phyloP scores from a whole-genome alignment of 2,888 invertebrate genomes.

The Sarcophaga subvicina region DNA sequence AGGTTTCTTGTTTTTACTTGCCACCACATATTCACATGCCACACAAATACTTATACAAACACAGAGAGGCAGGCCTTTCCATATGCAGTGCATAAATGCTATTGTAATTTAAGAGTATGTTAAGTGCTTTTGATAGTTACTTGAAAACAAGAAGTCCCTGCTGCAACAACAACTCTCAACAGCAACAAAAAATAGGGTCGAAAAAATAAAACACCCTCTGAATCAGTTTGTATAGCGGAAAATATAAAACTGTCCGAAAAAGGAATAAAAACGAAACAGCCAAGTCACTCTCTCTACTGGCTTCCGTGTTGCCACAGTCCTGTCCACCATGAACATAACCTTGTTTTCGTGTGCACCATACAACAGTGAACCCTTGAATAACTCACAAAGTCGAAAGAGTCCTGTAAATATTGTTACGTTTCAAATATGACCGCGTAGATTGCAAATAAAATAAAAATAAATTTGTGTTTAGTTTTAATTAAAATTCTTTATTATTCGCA shows the following conservation, averaged over 20 bases:
- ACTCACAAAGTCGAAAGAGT: too few relatives aligned
- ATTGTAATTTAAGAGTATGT: conserved; percentile 66
- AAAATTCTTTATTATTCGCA: too few relatives aligned
- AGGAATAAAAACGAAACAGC: conserved; percentile 47
- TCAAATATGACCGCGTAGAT: too few relatives aligned
- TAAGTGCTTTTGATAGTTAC: conserved; percentile 69
- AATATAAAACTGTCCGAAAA: conserved; percentile 1
- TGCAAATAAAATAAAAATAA: too few relatives aligned
- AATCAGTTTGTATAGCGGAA: too few relatives aligned
- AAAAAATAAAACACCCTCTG: too few relatives aligned
- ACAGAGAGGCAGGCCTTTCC: neutral
- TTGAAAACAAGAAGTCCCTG: conserved; percentile 51
- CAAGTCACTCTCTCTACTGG: conserved; percentile 62
- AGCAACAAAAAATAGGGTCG: too few relatives aligned
- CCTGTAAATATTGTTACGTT: too few relatives aligned
- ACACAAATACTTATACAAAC: conserved; percentile 11
- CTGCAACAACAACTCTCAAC: neutral
- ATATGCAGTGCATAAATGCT: conserved; percentile 60
- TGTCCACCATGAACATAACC: conserved; percentile 64
- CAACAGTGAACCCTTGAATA: too few relatives aligned
- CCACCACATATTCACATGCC: conserved; percentile 32
- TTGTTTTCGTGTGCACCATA: neutral
- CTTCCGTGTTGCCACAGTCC: conserved; percentile 61
- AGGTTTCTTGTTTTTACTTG: conserved; percentile 59
- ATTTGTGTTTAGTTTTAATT: too few relatives aligned